Percentiles rank a stretch among this genome's conserved stretches.
Evolutionary conservation across 2,797 vertebrate genomes (phyloP).

Genomic region (Falco cherrug): DNA sequence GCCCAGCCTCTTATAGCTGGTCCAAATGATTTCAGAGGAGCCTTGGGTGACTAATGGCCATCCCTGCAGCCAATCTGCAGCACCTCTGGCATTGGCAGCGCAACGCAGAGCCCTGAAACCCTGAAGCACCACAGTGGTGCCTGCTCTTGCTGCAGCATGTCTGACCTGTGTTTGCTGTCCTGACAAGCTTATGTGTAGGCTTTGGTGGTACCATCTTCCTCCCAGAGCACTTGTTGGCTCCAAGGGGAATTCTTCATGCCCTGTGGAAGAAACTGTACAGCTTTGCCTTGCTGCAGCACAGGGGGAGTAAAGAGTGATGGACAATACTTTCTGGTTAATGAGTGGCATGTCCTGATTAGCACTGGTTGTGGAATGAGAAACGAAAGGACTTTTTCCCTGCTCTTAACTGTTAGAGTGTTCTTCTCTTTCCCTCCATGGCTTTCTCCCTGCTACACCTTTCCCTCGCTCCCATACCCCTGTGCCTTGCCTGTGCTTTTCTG

Average conservation of each 20-base stretch:
- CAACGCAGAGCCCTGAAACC: background rate
- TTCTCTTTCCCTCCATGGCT: background rate
- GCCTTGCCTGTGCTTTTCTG: background rate
- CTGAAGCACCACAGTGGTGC: rapidly evolving
- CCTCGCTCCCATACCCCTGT: background rate
- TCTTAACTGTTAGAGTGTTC: background rate
- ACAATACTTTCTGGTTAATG: background rate
- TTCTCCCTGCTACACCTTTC: background rate
- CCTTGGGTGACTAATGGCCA: background rate
- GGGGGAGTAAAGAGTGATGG: background rate
- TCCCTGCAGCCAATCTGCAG: background rate
- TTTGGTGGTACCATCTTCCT: background rate
- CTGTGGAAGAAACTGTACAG: background rate
- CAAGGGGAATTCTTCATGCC: background rate
- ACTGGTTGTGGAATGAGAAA: background rate
- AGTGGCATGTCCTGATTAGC: background rate
- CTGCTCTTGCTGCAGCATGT: background rate
- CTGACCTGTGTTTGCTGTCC: background rate
- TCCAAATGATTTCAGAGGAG: background rate
- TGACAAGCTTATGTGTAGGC: background rate
- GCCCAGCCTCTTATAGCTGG: rapidly evolving
- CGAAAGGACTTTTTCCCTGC: background rate
- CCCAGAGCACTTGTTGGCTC: background rate
- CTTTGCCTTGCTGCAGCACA: background rate
- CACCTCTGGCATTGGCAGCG: background rate